phyloP scores from a whole-genome alignment of 2,888 invertebrate species.

The Lithophane ornitopus region DNA sequence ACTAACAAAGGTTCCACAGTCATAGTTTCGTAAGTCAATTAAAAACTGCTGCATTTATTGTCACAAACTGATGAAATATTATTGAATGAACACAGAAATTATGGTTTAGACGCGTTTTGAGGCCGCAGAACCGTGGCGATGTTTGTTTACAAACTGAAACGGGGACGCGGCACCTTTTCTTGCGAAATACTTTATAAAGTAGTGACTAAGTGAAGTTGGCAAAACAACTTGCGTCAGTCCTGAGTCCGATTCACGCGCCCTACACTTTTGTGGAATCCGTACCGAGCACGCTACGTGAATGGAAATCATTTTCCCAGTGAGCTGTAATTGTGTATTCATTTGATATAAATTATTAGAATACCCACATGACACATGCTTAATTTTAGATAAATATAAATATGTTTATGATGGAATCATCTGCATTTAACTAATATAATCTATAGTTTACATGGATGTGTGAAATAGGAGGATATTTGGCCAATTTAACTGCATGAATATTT shows the following conservation, averaged over 20 bases:
- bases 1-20: constrained; percentile 49
- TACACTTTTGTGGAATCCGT: constrained; percentile 52
- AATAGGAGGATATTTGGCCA: not conserved
- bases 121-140: constrained; percentile 58
- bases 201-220: constrained; percentile 84
- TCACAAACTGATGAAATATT: constrained; percentile 33
- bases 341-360: constrained; percentile 29
- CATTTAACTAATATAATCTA: not conserved
- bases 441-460: not conserved
- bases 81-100: constrained; percentile 41
- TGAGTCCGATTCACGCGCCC: constrained; percentile 56
- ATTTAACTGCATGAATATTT: not conserved
- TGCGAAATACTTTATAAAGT: constrained; percentile 81
- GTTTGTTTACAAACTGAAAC: constrained; percentile 84
- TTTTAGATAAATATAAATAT: constrained; percentile 9
- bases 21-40: constrained; percentile 38
- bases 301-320: constrained; percentile 45
- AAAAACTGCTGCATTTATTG: constrained; percentile 36
- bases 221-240: constrained; percentile 86
- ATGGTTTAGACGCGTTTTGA: constrained; percentile 42
- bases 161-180: constrained; percentile 84
- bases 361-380: constrained; percentile 24
- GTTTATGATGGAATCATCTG: constrained; percentile 7
- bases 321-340: constrained; percentile 16
- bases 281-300: constrained; percentile 42